Conservation (phyloP, 1,140 invertebrate species). For the Macrobrachium rosenbergii region DNA sequence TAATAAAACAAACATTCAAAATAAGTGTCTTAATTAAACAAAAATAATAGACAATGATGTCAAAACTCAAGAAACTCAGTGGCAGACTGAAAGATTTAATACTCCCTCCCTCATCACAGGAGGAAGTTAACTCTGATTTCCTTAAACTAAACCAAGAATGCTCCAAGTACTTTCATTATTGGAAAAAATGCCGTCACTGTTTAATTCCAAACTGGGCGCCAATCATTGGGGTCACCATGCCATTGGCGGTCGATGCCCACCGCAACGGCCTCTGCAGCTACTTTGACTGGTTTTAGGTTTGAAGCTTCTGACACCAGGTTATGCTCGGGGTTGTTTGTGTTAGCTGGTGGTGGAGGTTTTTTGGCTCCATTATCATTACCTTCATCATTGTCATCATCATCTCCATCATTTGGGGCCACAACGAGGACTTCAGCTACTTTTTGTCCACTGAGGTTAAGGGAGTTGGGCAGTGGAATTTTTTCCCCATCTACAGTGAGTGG, state of each 20-base stretch:
- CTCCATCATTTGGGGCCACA: conserved; percentile 19
- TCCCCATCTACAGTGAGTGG: conserved; percentile 53
- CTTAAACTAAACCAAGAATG: not conserved
- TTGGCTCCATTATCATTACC: conserved; percentile 4
- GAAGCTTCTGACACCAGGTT: conserved; percentile 36
- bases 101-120: no score
- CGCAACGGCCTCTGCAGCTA: not conserved
- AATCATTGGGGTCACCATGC: conserved; percentile 49
- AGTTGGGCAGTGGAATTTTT: conserved; percentile 54
- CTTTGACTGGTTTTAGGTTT: not conserved
- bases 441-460: conserved; percentile 47
- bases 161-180: not conserved
- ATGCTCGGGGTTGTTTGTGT: conserved; percentile 36
- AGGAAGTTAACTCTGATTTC: not conserved
- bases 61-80: no score
- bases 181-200: not conserved
- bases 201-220: conserved; percentile 54
- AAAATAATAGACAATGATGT: no score
- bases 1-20: no score
- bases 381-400: conserved; percentile 7
- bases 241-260: conserved; percentile 30
- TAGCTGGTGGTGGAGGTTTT: conserved; percentile 9
- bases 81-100: no score
- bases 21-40: no score
- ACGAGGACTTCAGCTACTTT: conserved; percentile 62